Conservation (phyloP, 2,797 vertebrate species). For the Melanotaenia boesemani region DNA sequence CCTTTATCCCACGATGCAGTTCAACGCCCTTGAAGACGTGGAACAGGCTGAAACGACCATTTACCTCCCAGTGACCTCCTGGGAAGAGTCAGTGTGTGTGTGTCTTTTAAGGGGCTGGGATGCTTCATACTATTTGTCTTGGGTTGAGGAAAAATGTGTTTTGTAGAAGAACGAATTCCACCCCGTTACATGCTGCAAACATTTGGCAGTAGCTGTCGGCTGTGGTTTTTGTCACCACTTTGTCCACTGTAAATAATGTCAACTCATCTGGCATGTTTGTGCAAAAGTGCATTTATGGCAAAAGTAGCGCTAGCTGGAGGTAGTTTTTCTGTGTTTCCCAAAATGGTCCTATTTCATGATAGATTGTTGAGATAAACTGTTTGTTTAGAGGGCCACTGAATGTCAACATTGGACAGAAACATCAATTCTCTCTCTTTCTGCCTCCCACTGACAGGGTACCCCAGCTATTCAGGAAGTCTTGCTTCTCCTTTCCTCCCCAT, state of each 20-base stretch:
- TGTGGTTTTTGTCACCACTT: conserved; percentile 79
- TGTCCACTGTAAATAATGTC: conserved; percentile 81
- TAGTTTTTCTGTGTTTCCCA: conserved; percentile 55
- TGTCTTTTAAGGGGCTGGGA: conserved; percentile 39
- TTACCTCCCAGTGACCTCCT: conserved; percentile 80
- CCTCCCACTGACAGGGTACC: conserved; percentile 89
- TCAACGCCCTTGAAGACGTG: conserved; percentile 80
- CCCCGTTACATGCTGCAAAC: conserved; percentile 68
- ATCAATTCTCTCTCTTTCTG: conserved; percentile 68
- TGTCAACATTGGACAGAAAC: conserved; percentile 69
- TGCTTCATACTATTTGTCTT: conserved; percentile 71
- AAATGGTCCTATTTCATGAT: conserved; percentile 67
- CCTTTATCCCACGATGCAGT: conserved; percentile 73
- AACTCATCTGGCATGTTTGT: conserved; percentile 73
- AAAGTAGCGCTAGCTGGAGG: conserved; percentile 67
- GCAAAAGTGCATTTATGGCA: conserved; percentile 72
- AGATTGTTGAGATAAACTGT: conserved; percentile 75
- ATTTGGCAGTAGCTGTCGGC: conserved; percentile 66
- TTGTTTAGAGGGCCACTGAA: conserved; percentile 79
- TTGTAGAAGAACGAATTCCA: conserved; percentile 72
- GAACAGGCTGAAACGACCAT: conserved; percentile 77
- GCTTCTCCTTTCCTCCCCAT: conserved; percentile 97
- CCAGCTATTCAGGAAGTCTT: conserved; percentile 96
- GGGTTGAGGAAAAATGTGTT: conserved; percentile 70
- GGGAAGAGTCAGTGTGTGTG: conserved; percentile 56